Base-by-base conservation (phyloP, 2,888 invertebrate species). In the Elegia similella region DNA sequence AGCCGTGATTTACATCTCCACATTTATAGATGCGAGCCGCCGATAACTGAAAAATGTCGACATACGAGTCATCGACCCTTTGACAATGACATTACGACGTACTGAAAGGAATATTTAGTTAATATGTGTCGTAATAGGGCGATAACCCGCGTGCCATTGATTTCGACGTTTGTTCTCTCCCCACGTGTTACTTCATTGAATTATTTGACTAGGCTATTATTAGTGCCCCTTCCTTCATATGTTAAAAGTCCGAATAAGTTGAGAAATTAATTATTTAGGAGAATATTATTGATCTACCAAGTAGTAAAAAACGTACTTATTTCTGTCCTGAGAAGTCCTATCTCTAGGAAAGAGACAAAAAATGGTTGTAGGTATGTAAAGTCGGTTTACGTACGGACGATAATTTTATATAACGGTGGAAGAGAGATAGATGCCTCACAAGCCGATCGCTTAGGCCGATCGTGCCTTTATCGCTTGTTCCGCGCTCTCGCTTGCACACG, bases 71-170 rank as follows among this genome's bases (percentile, higher is more conserved):
- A 52, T 52, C 42, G 59, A 59, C 58, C 63, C 56, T 57, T 66
- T 78, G 76, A 75, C 78, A 76, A 66, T 80, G 76, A 78, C 74
- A 76, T 77, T 76, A 70, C 57, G 52, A 58, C 43, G 48, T 32
- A 56, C 55, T 52, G 52, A 42, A 42, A 44, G n/a, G 15, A 17
- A 42, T 62, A 64, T 59, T 65, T 62, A 58, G 61, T 66, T n/a
- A 62, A 56, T 47, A 55, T 59, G 65, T 76, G 75, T 68, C 58
- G 72, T 68, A 76, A 78, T 67, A 70, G 75, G 69, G 60, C 75
- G 61, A 74, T 74, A 68, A 75, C 70, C 75, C 72, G 70, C 66
- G 60, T 70, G 70, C 69, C 66, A 68, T 68, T 68, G 68, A 66
- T 50, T 68, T 62, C 60, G 32, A 15, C 53, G 61, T 67, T 64